Conservation (phyloP, 2,113 vertebrate genomes). For the Carollia perspicillata region DNA sequence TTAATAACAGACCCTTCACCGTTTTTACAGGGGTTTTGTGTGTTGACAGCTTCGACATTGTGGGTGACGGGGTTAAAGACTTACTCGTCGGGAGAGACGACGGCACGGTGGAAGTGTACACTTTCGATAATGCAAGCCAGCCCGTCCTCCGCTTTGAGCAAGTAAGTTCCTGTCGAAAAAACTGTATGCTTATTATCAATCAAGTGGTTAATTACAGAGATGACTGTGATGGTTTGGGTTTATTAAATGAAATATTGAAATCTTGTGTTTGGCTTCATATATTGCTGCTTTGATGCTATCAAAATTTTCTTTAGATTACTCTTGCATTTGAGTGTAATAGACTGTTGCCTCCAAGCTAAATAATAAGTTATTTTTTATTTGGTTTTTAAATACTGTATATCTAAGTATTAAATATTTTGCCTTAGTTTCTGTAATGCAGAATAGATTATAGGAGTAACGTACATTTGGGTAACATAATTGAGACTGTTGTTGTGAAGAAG, state of each 20-base stretch:
- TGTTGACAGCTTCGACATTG: constrained; percentile 93
- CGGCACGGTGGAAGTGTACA: constrained; percentile 91
- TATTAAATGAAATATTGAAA: constrained; percentile 31
- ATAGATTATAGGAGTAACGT: neutral
- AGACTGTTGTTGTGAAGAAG: neutral
- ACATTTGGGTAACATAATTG: neutral
- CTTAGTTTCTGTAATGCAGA: neutral
- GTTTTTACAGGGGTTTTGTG: constrained; percentile 89
- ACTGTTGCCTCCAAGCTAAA: neutral
- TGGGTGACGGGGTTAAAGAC: constrained; percentile 95
- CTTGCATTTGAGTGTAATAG: neutral
- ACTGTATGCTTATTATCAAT: neutral
- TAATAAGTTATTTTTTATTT: neutral
- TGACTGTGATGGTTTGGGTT: neutral
- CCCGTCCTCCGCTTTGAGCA: constrained; percentile 90
- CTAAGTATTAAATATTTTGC: constrained; percentile 13
- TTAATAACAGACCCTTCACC: neutral
- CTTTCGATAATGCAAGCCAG: constrained; percentile 86
- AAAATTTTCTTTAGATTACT: neutral
- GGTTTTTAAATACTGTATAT: constrained; percentile 7
- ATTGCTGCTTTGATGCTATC: neutral
- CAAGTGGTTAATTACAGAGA: neutral
- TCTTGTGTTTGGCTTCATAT: constrained; percentile 13
- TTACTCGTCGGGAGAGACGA: constrained; percentile 95
- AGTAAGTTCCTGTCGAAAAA: constrained; percentile 79